Evolutionary conservation across 2,888 invertebrate genomes (phyloP), one percentile per base, ranked within the genome.

Genomic region (Mythimna ferrago): DNA sequence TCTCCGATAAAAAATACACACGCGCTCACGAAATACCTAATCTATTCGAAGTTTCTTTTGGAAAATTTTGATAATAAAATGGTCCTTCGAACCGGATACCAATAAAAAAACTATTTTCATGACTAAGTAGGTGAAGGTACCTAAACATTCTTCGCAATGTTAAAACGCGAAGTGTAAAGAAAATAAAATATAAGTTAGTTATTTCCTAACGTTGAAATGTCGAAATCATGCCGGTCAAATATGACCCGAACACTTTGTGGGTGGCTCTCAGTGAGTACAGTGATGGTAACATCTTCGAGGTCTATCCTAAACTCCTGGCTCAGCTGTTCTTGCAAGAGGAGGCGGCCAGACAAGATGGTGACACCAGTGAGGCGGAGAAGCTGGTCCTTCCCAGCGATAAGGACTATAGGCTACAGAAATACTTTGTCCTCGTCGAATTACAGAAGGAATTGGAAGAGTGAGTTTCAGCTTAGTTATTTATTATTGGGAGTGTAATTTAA

Each of bases 351-450:
- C 92, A 93, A 72, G 94, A 93, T 35, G 93, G 94, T 0, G 95
- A 96, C 80, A 94, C 92, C 19, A 93, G 90, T 51, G 96, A 96
- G 79, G 93, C 96, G 16, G 97, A 97, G 78, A 96, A 96, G 58
- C 94, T 98, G 73, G 95, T 97, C 54, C 93, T 98, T 56, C 98
- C 98, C 14, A 98, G 98, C 86, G 97, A 98, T 87, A 97, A 96
- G 82, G 97, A 97, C 53, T 98, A 97, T 97, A 94, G 97, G 74
- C 96, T 97, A 57, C 97, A 97, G 81, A 97, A 97, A 89, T 98
- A 98, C 89, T 97, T 97, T 89, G 94, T 96, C 75, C 93, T 98
- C 79, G 97, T 98, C 21, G 97, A 97, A 61, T 94, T 97, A 89
- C 98, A 98, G 90, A 96, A 97, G 86, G 91, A 93, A 80, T 83